Evolutionary conservation across 2,113 vertebrate species (phyloP).

Genomic region (Notechis scutatus): DNA sequence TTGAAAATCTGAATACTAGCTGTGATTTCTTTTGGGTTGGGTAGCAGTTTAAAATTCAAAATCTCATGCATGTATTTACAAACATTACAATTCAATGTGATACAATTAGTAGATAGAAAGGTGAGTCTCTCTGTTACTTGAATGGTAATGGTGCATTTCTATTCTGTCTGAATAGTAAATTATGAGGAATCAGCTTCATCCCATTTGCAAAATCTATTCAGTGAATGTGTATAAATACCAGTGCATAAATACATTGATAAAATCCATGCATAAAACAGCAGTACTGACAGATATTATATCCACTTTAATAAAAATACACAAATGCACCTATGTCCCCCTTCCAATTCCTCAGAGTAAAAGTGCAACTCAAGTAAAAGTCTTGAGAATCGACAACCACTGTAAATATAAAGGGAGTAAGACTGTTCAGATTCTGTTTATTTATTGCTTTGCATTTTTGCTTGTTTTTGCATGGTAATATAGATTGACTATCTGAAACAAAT

Average conservation of each 20-base stretch:
- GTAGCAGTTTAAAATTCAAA: neutral
- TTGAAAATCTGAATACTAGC: neutral
- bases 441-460: neutral
- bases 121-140: neutral
- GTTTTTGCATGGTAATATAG: no score
- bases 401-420: neutral
- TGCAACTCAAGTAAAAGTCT: constrained; percentile 12
- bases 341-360: constrained; percentile 18
- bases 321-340: neutral
- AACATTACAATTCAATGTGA: neutral
- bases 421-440: neutral
- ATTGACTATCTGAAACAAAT: neutral
- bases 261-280: constrained; percentile 15
- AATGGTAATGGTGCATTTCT: neutral
- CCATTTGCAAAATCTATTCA: constrained; percentile 7
- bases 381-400: constrained; percentile 24
- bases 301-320: neutral
- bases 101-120: neutral
- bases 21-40: neutral
- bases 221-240: neutral
- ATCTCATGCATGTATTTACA: neutral
- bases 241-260: neutral
- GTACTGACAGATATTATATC: constrained; percentile 21
- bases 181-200: neutral
- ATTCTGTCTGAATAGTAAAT: neutral